Conservation (phyloP, 2,888 invertebrate species). For the Mesochorus sp. region DNA sequence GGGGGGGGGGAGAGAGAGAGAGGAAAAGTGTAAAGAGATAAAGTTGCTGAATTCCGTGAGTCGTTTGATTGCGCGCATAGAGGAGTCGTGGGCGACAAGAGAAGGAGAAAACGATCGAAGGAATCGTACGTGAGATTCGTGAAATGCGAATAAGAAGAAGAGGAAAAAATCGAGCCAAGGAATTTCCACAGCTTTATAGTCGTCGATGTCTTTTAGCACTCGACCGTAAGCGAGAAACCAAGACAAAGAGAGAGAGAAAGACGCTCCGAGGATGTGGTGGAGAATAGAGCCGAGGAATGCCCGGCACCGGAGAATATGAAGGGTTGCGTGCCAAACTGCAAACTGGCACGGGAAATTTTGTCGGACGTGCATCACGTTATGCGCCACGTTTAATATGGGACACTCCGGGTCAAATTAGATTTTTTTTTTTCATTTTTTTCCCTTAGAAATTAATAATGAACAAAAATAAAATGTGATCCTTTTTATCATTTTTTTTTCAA, state of each 20-base stretch:
- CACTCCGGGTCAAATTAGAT: conserved; percentile 10
- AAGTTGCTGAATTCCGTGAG: no score
- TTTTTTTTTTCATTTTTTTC: not conserved
- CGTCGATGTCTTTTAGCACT: not conserved
- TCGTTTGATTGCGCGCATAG: no score
- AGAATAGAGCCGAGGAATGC: conserved; percentile 48
- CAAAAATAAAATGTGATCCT: no score
- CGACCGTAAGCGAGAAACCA: not conserved
- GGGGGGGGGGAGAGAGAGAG: no score
- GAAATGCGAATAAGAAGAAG: no score
- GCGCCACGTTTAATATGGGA: conserved; percentile 7
- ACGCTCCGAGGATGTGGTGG: not conserved
- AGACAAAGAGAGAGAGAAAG: conserved; percentile 2
- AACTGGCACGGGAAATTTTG: conserved; percentile 61
- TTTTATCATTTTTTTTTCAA: no score
- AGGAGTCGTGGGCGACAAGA: no score
- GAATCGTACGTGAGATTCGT: no score
- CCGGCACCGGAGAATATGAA: conserved; percentile 55
- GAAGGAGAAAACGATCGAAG: no score
- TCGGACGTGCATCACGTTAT: conserved; percentile 54
- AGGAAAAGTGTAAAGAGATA: no score
- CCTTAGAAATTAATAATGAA: not conserved
- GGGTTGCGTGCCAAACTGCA: conserved; percentile 60
- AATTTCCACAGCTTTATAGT: no score
- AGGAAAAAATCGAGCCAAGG: not conserved